Evolutionary conservation across 2,888 invertebrate genomes (phyloP).

Genomic region (Nesidiocoris tenuis): DNA sequence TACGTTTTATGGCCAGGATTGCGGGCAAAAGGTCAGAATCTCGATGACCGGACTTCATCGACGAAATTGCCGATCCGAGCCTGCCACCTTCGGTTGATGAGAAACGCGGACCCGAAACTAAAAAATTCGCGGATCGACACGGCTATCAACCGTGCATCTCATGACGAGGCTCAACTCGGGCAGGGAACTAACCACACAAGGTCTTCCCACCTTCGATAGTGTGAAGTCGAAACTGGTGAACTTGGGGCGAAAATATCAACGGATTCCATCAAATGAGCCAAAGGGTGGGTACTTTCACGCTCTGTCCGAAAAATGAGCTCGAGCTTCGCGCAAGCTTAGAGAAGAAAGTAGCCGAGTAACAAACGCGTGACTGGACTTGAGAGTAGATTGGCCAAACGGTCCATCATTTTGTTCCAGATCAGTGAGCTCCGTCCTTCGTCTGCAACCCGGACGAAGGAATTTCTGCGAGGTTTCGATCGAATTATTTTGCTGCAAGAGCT

Average conservation of each 20-base stretch:
- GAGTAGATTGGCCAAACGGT: background rate
- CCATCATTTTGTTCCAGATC: background rate
- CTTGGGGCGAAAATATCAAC: conserved; percentile 8
- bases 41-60: background rate
- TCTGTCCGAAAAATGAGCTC: conserved; percentile 7
- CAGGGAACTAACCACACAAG: conserved; percentile 6
- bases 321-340: no score
- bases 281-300: conserved; percentile 36
- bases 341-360: background rate
- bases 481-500: background rate
- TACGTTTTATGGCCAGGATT: no score
- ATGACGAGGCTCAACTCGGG: background rate
- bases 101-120: conserved; percentile 7
- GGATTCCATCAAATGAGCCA: conserved; percentile 12
- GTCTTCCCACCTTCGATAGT: background rate
- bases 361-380: background rate
- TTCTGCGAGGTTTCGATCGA: background rate
- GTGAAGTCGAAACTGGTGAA: background rate
- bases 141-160: conserved; percentile 14
- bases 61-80: background rate
- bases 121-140: background rate
- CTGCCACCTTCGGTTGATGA: background rate
- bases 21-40: background rate
- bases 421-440: background rate
- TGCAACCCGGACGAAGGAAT: background rate